Evolutionary conservation across 2,888 invertebrate genomes (phyloP), one percentile per base, ranked within the genome.

Genomic region (Parnassius orleans): DNA sequence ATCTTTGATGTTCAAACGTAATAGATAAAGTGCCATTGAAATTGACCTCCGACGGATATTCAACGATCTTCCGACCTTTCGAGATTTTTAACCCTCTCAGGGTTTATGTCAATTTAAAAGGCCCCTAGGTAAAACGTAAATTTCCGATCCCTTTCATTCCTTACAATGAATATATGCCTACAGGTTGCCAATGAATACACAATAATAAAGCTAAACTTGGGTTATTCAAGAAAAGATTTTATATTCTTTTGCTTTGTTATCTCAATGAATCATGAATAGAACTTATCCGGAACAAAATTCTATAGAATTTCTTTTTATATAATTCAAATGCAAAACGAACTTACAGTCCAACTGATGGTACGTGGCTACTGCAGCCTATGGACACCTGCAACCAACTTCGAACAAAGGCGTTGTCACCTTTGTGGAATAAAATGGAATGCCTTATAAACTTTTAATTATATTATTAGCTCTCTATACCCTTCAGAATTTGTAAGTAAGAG

Each of bases 41-140:
- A 53, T 5, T 53, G 51, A 56, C 57, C 58, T 58, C 50, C 46
- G 52, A 56, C 46, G 33, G 50, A 55, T 54, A 33, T 56, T 42
- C 59, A n/a, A 24, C 52, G 47, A 57, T 60, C 51, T 19, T 52
- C 42, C 57, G 53, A 7, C 48, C 47, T 48, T 53, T 41, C 57
- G 56, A 56, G 48, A 14, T 48, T 48, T 53, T 19, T 59, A 9
- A 47, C 54, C 46, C 63, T 15, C 53, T 57, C 46, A 53, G 57
- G 51, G 33, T 42, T 51, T 43, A 56, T 52, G 53, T 56, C 63
- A 60, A 60, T 63, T 63, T 56, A 53, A 60, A 63, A 60, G 52
- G 53, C 42, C 52, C 48, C 24, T 46, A 46, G 48, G 53, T 51
- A 53, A 48, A 52, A 59, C 2, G 57, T 53, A 33, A 52, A 56